phyloP scores from a whole-genome alignment of 2,113 vertebrate genomes.

The Phaetusa simplex region DNA sequence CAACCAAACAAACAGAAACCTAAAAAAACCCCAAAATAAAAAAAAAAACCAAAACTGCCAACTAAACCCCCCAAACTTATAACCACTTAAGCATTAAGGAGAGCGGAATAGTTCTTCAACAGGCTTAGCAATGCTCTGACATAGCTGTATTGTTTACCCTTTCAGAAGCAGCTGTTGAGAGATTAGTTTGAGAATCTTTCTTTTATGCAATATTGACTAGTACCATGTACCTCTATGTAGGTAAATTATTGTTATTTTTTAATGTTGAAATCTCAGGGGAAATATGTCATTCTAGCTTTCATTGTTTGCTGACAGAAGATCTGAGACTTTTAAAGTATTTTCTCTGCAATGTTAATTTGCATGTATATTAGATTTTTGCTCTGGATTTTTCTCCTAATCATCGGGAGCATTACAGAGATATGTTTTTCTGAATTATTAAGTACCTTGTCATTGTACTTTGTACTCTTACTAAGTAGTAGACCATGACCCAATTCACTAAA shows the following conservation, averaged over 20 bases:
- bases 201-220: not conserved
- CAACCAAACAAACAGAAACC: not conserved
- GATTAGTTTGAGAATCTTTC: not conserved
- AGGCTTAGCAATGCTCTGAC: not conserved
- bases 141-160: not conserved
- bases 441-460: not conserved
- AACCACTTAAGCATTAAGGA: not conserved
- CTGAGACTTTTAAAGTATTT: not conserved
- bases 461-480: not conserved
- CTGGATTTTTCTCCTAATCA: conserved; percentile 1
- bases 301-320: not conserved
- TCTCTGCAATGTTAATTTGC: not conserved
- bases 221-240: not conserved
- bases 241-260: not conserved
- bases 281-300: not conserved
- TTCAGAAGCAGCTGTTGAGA: not conserved
- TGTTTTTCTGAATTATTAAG: not conserved
- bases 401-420: not conserved
- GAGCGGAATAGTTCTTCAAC: not conserved
- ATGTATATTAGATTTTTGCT: conserved; percentile 13
- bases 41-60: not conserved
- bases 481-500: not conserved
- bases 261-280: not conserved
- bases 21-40: accelerated
- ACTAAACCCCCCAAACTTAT: not conserved